phyloP scores from a whole-genome alignment of 2,113 vertebrate species.

The Urocynchramus pylzowi region DNA sequence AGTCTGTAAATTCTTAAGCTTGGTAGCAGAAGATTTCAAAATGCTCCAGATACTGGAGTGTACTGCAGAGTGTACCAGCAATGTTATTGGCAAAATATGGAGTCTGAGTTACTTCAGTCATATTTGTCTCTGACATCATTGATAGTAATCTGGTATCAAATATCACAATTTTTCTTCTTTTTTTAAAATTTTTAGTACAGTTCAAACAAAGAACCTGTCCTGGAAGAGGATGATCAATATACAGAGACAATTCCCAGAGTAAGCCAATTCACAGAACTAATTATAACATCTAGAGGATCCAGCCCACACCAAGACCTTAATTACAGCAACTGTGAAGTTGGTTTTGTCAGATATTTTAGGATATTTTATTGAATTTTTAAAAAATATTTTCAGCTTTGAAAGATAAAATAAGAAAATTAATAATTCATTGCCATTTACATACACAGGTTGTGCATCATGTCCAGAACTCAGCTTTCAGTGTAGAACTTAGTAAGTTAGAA shows the following conservation, averaged over 20 bases:
- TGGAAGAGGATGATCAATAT: not conserved
- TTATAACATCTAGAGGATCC: not conserved
- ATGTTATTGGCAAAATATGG: not conserved
- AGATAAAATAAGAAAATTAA: not conserved
- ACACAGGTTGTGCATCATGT: fast-evolving
- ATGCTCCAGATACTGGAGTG: not conserved
- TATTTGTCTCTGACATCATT: not conserved
- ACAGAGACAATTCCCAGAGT: not conserved
- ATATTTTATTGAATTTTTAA: not conserved
- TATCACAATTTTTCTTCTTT: not conserved
- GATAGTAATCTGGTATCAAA: not conserved
- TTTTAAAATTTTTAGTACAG: not conserved
- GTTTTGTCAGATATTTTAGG: not conserved
- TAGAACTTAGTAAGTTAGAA: not conserved
- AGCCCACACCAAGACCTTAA: not conserved
- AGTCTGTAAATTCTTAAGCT: not conserved
- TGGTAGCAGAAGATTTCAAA: not conserved
- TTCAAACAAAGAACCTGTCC: not conserved
- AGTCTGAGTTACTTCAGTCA: not conserved
- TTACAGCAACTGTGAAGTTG: not conserved
- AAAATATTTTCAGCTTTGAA: not conserved
- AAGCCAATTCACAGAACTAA: not conserved
- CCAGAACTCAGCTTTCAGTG: not conserved
- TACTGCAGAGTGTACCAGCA: not conserved
- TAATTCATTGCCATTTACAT: not conserved